These are phyloP conservation scores for Diplogasteroides magnus DNA, from an alignment of 1,140 invertebrate genomes.

Conservation along the genomic window DNA sequence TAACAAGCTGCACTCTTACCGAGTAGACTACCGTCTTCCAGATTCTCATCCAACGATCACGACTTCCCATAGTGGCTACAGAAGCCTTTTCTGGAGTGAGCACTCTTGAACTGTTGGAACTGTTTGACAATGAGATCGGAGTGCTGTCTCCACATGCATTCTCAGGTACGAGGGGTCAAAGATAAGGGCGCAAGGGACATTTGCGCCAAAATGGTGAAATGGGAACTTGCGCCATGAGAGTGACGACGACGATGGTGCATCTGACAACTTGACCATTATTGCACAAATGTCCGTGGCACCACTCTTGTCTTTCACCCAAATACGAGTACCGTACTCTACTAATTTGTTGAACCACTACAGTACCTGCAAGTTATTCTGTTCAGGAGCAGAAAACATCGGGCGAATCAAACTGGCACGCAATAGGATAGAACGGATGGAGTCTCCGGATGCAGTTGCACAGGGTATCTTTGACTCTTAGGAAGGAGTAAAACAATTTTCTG, in stretches of 20 bases:
- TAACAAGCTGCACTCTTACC: too few relatives aligned
- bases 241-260: too few relatives aligned
- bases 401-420: slow-evolving; percentile 21
- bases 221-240: too few relatives aligned
- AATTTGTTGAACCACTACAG: too few relatives aligned
- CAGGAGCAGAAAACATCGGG: slow-evolving; percentile 18
- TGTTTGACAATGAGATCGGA: slow-evolving; percentile 25
- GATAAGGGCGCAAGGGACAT: too few relatives aligned
- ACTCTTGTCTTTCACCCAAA: too few relatives aligned
- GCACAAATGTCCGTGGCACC: too few relatives aligned
- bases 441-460: slow-evolving; percentile 6
- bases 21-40: slow-evolving; percentile 10
- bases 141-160: slow-evolving; percentile 16
- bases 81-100: slow-evolving; percentile 24
- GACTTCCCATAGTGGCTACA: slow-evolving; percentile 11
- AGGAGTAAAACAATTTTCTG: too few relatives aligned
- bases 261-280: too few relatives aligned
- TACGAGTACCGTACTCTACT: too few relatives aligned
- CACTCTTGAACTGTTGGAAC: slow-evolving; percentile 20
- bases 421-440: slow-evolving; percentile 17
- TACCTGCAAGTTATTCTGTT: slow-evolving; percentile 1
- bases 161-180: not conserved
- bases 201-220: too few relatives aligned
- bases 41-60: slow-evolving; percentile 21
- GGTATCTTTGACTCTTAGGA: not conserved